Evolutionary conservation across 2,113 vertebrate species (phyloP).

Genomic region (Clinocottus analis): DNA sequence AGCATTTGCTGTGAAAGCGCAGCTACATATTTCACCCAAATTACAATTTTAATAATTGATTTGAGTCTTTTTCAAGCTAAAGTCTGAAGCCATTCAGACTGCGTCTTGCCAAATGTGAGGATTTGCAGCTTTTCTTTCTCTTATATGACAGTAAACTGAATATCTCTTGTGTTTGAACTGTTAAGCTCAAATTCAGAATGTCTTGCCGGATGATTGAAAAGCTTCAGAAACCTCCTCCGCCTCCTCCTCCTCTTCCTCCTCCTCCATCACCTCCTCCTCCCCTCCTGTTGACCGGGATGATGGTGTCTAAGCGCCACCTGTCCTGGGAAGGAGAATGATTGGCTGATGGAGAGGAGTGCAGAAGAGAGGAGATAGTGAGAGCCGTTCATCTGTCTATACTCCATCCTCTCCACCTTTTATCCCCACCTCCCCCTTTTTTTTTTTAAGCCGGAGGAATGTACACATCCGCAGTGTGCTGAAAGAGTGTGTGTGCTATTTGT

Average conservation of each 20-base stretch:
- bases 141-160: background rate
- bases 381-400: conserved; percentile 39
- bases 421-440: conserved; percentile 11
- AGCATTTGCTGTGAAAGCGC: background rate
- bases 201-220: background rate
- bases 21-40: background rate
- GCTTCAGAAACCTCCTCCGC: background rate
- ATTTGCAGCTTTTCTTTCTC: background rate
- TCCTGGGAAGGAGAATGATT: conserved; percentile 36
- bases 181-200: background rate
- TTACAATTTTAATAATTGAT: background rate
- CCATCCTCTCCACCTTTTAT: conserved; percentile 47
- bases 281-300: conserved; percentile 12
- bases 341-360: conserved; percentile 31
- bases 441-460: conserved; percentile 70
- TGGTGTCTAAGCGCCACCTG: conserved; percentile 30
- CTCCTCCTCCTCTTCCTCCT: background rate
- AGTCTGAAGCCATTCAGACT: background rate
- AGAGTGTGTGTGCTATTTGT: conserved; percentile 14
- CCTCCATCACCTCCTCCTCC: background rate
- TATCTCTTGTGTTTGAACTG: background rate
- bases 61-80: background rate
- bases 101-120: background rate
- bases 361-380: conserved; percentile 21
- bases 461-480: conserved; percentile 64